phyloP scores from a whole-genome alignment of 2,113 vertebrate genomes.

The Laticauda laticaudata region DNA sequence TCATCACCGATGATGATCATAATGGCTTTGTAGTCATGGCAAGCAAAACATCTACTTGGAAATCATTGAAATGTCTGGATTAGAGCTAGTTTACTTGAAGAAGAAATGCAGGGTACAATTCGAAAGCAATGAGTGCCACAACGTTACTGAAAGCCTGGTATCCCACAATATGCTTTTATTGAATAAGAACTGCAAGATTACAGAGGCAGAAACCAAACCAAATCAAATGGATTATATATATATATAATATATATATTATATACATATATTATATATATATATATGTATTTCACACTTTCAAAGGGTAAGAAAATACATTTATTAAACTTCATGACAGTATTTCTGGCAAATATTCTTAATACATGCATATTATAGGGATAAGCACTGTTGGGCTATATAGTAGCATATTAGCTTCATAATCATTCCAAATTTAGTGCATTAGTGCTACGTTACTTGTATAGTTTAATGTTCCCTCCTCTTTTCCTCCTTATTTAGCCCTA shows the following conservation, averaged over 20 bases:
- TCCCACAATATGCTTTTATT: constrained; percentile 35
- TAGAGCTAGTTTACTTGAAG: background rate
- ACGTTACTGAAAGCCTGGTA: background rate
- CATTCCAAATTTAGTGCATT: constrained; percentile 54
- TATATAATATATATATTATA: background rate
- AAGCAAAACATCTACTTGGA: background rate
- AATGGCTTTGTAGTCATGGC: background rate
- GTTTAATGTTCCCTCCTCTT: constrained; percentile 50
- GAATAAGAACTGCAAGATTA: constrained; percentile 28
- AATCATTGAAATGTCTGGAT: background rate
- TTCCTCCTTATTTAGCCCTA: constrained; percentile 37
- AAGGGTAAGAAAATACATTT: constrained; percentile 81
- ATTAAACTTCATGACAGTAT: constrained; percentile 76
- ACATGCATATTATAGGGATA: constrained; percentile 72
- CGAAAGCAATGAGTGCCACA: background rate
- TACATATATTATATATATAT: background rate
- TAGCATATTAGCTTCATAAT: constrained; percentile 66
- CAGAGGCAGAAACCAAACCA: constrained; percentile 21
- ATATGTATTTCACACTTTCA: constrained; percentile 18
- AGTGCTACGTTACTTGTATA: constrained; percentile 62
- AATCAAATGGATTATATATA: background rate
- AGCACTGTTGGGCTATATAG: constrained; percentile 68
- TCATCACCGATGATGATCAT: background rate
- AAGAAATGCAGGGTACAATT: background rate
- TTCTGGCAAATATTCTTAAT: constrained; percentile 72